Conservation (phyloP, 2,888 invertebrate genomes). For the Lasioglossum figueresi region DNA sequence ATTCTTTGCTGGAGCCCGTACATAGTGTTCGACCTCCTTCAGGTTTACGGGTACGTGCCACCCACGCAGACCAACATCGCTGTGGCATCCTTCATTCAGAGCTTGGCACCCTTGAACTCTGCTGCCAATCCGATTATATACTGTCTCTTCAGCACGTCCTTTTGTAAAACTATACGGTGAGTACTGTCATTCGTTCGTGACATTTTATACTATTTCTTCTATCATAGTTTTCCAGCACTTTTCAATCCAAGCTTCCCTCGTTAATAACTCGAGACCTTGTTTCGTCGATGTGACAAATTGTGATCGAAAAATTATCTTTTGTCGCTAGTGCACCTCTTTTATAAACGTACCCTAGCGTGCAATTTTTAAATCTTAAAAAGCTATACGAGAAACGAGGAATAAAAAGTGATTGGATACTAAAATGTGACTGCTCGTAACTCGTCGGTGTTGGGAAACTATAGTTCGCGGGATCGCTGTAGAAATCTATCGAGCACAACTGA, state of each 20-base stretch:
- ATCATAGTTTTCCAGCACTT: not conserved
- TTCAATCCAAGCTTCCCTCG: not conserved
- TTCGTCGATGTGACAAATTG: too few species aligned
- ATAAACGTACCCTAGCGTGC: too few species aligned
- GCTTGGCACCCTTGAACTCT: constrained; percentile 95
- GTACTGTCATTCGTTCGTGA: constrained; percentile 44
- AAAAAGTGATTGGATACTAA: too few species aligned
- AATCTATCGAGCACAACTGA: too few species aligned
- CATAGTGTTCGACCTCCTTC: constrained; percentile 95
- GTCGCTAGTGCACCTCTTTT: too few species aligned
- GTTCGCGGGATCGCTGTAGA: too few species aligned
- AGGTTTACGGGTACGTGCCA: constrained; percentile 94
- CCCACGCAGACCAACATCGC: constrained; percentile 92
- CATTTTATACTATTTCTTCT: not conserved
- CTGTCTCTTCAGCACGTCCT: constrained; percentile 95
- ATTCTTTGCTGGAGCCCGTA: constrained; percentile 98
- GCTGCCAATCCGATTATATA: constrained; percentile 98
- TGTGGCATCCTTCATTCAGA: constrained; percentile 95
- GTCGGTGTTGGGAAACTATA: too few species aligned
- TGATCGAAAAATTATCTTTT: too few species aligned
- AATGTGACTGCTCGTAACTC: too few species aligned
- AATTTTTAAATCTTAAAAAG: too few species aligned
- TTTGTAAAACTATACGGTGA: constrained; percentile 94
- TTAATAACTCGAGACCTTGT: too few species aligned
- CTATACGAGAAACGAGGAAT: too few species aligned